Percentiles rank a stretch among this genome's conserved stretches.
These are phyloP conservation scores for Toxotes lorentzi DNA, from an alignment of 2,797 vertebrate species.

Conservation along the genomic window DNA sequence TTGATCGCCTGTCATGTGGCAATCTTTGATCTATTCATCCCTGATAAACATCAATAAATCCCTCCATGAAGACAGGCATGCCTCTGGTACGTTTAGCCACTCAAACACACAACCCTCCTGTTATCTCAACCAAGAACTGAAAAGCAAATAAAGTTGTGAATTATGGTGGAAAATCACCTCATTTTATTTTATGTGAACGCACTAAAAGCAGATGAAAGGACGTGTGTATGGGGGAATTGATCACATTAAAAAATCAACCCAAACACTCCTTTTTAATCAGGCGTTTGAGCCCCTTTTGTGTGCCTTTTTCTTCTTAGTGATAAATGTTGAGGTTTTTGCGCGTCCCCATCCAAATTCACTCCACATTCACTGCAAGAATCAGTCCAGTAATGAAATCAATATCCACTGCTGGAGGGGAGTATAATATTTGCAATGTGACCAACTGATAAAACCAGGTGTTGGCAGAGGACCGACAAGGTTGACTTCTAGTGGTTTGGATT, in stretches of 20 bases:
- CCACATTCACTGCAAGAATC: conserved; percentile 62
- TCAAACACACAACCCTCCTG: conserved; percentile 87
- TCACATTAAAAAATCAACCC: conserved; percentile 26
- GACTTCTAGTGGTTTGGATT: conserved; percentile 85
- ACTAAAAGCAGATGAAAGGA: conserved; percentile 57
- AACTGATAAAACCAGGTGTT: conserved; percentile 80
- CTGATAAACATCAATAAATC: conserved; percentile 99
- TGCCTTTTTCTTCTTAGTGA: conserved; percentile 29
- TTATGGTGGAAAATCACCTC: conserved; percentile 82
- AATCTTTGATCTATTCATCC: conserved; percentile 99
- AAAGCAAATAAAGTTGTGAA: conserved; percentile 83
- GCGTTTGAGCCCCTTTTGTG: conserved; percentile 27
- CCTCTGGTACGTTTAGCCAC: conserved; percentile 90
- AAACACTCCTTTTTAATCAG: conserved; percentile 36
- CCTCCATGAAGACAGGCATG: conserved; percentile 95
- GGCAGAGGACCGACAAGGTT: conserved; percentile 79
- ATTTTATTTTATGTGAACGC: conserved; percentile 48
- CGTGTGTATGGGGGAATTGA: conserved; percentile 35
- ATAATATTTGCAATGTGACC: conserved; percentile 76
- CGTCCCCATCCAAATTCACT: conserved; percentile 56
- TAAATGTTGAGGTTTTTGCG: conserved; percentile 20
- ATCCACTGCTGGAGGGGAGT: conserved; percentile 73
- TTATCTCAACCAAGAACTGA: conserved; percentile 82
- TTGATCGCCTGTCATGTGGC: conserved; percentile 99
- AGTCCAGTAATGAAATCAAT: conserved; percentile 69